These are phyloP conservation scores for Caranx ignobilis DNA, from an alignment of 2,113 vertebrate species.

Conservation along the genomic window DNA sequence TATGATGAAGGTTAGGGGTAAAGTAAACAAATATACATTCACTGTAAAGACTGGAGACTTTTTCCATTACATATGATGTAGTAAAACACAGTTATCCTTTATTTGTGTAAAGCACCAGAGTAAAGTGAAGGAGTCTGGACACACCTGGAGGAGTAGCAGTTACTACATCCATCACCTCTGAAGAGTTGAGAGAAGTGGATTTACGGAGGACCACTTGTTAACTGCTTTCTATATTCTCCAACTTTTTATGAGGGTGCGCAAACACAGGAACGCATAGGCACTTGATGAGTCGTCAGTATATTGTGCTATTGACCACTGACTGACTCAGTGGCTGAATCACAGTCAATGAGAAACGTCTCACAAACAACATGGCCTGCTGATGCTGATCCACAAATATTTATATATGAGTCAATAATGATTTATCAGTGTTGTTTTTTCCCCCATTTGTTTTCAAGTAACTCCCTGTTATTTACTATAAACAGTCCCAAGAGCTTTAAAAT, in stretches of 20 bases:
- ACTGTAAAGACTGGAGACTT: too few species aligned
- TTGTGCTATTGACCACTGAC: not conserved
- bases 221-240: too few species aligned
- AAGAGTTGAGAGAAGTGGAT: conserved; percentile 9
- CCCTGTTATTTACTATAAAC: not conserved
- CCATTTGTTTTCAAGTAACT: not conserved
- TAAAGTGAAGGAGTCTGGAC: not conserved
- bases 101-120: not conserved
- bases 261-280: not conserved
- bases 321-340: not conserved
- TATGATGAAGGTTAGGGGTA: not conserved
- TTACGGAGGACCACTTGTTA: not conserved
- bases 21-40: not conserved
- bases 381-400: not conserved
- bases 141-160: conserved; percentile 32
- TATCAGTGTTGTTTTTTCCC: not conserved
- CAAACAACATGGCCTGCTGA: not conserved
- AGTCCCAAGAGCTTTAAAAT: too few species aligned
- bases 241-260: not conserved
- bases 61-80: not conserved
- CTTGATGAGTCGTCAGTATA: not conserved
- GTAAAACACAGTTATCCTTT: not conserved
- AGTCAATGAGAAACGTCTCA: not conserved
- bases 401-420: not conserved
- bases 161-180: conserved; percentile 5